Evolutionary conservation across 2,113 vertebrate species (phyloP).

Genomic region (Dicerorhinus sumatrensis): DNA sequence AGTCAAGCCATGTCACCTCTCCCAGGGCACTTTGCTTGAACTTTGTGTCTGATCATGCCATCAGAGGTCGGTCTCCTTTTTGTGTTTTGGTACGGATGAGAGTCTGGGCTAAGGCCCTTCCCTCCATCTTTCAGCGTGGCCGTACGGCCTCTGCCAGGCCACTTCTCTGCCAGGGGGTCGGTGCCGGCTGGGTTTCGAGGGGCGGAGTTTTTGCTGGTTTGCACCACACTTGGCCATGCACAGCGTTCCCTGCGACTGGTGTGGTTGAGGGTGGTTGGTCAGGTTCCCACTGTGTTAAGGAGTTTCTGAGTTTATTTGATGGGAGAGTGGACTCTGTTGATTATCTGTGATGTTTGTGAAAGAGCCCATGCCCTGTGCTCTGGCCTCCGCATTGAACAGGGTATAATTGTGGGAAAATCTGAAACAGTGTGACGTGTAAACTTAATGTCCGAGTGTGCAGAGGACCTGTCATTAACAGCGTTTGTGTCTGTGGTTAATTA

Average conservation of each 20-base stretch:
- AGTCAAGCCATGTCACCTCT: neutral
- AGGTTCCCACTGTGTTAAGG: neutral
- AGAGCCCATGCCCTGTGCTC: no score
- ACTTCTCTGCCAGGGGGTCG: neutral
- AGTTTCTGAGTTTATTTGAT: neutral
- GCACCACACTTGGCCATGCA: no score
- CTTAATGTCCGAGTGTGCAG: fast-evolving
- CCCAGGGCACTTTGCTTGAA: neutral
- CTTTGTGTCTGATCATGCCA: neutral
- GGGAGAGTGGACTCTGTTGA: neutral
- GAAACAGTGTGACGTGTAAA: neutral
- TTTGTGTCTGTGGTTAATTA: neutral
- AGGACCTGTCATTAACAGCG: no score
- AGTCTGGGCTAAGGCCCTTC: neutral
- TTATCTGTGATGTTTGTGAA: neutral
- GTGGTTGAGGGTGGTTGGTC: neutral
- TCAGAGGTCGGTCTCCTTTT: neutral
- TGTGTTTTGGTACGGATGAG: neutral
- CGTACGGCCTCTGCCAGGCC: neutral
- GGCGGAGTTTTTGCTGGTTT: neutral
- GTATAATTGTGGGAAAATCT: fast-evolving
- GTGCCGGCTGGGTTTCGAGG: neutral
- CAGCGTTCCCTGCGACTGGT: neutral
- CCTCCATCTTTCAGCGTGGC: neutral
- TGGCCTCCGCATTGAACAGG: no score